A percentile compares a stretch with the other conserved stretches of the same genome.
Evolutionary conservation across 2,888 invertebrate species (phyloP).

Genomic region (Tyria jacobaeae): DNA sequence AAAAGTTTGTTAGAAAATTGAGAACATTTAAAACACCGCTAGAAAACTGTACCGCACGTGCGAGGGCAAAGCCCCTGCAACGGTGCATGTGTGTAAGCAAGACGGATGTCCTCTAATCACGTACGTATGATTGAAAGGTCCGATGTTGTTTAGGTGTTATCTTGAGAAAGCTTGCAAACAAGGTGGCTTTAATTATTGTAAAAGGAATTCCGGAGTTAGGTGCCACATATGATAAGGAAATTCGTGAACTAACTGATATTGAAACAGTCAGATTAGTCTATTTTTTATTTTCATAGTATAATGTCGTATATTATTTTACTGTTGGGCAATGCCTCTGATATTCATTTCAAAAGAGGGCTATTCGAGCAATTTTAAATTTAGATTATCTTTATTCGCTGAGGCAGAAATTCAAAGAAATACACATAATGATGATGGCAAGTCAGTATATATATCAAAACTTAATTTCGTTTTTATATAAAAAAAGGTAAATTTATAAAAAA

Average conservation of each 20-base stretch:
- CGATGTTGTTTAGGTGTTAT: conserved; percentile 34
- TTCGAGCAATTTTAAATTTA: too few relatives aligned
- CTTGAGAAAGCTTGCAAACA: conserved; percentile 37
- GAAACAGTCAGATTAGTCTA: too few relatives aligned
- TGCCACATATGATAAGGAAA: not conserved
- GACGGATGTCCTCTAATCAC: conserved; percentile 25
- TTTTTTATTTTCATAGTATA: too few relatives aligned
- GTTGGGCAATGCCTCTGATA: too few relatives aligned
- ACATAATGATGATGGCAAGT: too few relatives aligned
- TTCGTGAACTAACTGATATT: not conserved
- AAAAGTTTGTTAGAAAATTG: conserved; percentile 22
- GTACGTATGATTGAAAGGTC: conserved; percentile 32
- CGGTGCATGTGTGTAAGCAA: conserved; percentile 49
- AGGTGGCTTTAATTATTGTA: conserved; percentile 22
- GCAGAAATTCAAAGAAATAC: too few relatives aligned
- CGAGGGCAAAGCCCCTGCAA: conserved; percentile 64
- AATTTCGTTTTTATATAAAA: too few relatives aligned
- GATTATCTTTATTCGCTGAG: too few relatives aligned
- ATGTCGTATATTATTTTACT: too few relatives aligned
- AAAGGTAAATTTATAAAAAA: too few relatives aligned
- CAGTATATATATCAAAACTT: too few relatives aligned
- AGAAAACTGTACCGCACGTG: conserved; percentile 58
- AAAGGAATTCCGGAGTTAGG: conserved; percentile 15
- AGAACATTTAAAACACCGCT: conserved; percentile 40
- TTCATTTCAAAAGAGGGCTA: too few relatives aligned